Evolutionary conservation across 2,797 vertebrate species (phyloP).

Genomic region (Leptatherina wallacei): DNA sequence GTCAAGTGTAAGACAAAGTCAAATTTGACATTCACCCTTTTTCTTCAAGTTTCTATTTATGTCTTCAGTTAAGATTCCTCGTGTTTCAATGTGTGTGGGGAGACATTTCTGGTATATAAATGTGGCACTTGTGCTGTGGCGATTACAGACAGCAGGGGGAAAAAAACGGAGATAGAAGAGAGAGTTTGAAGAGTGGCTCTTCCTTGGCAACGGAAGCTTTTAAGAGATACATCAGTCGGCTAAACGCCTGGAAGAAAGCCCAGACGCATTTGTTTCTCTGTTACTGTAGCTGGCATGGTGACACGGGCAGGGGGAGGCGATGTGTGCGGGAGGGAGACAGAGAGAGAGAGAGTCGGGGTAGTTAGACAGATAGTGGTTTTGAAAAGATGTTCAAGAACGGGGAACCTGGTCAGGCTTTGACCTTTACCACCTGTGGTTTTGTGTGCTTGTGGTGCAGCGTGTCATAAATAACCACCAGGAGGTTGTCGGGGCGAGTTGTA

Average conservation of each 20-base stretch:
- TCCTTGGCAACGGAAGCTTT: conserved; percentile 70
- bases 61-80: conserved; percentile 12
- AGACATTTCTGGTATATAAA: conserved; percentile 26
- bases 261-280: conserved; percentile 60
- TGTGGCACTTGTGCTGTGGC: conserved; percentile 16
- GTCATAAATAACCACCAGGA: conserved; percentile 54
- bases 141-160: conserved; percentile 51
- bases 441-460: conserved; percentile 13
- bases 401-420: conserved; percentile 43
- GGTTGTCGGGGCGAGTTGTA: conserved; percentile 31
- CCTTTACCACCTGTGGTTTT: conserved; percentile 60
- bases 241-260: conserved; percentile 60
- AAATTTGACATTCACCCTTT: conserved; percentile 6
- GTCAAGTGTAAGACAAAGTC: background rate
- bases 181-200: conserved; percentile 50
- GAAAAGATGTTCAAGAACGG: conserved; percentile 57
- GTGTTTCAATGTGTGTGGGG: conserved; percentile 19
- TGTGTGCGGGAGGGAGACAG: conserved; percentile 5
- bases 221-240: conserved; percentile 64
- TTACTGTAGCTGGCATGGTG: conserved; percentile 54
- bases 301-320: conserved; percentile 14
- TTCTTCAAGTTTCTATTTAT: conserved; percentile 20
- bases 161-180: conserved; percentile 45
- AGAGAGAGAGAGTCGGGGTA: conserved; percentile 18
- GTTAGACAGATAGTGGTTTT: conserved; percentile 41